phyloP scores from a whole-genome alignment of 2,888 invertebrate species.

The Tipula lateralis region DNA sequence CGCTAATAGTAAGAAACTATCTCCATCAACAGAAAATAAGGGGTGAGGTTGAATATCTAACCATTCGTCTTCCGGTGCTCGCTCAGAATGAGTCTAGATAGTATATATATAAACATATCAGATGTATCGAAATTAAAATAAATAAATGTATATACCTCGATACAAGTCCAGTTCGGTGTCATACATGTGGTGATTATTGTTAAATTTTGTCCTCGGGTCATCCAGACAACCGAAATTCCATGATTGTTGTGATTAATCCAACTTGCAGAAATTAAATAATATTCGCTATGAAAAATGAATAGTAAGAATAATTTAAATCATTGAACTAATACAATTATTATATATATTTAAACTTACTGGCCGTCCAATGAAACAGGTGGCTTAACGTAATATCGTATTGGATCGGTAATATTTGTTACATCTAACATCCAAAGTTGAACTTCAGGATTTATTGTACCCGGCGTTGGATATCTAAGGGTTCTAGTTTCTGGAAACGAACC shows the following conservation, averaged over 20 bases:
- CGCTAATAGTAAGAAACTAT: constrained; percentile 75
- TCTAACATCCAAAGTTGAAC: constrained; percentile 78
- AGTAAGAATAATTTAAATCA: not conserved
- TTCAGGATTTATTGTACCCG: constrained; percentile 80
- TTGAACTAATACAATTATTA: not conserved
- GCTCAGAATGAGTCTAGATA: constrained; percentile 70
- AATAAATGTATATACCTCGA: constrained; percentile 58
- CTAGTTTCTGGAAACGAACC: constrained; percentile 72
- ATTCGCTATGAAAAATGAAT: constrained; percentile 58
- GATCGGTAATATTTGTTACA: constrained; percentile 61
- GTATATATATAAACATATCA: not conserved
- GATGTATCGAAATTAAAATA: not conserved
- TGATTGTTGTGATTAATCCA: constrained; percentile 76
- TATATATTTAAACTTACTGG: constrained; percentile 61
- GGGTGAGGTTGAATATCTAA: constrained; percentile 80
- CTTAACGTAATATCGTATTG: constrained; percentile 61
- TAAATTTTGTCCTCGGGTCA: constrained; percentile 89
- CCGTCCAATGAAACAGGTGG: constrained; percentile 72
- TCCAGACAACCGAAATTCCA: constrained; percentile 83
- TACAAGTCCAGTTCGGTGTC: constrained; percentile 76
- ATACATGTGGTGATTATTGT: constrained; percentile 82
- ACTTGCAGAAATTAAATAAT: constrained; percentile 85
- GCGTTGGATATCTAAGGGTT: constrained; percentile 80
- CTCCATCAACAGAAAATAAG: constrained; percentile 76
- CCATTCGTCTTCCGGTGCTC: constrained; percentile 81